Conservation (phyloP, 2,888 invertebrate genomes). For the Tipula confusa region DNA sequence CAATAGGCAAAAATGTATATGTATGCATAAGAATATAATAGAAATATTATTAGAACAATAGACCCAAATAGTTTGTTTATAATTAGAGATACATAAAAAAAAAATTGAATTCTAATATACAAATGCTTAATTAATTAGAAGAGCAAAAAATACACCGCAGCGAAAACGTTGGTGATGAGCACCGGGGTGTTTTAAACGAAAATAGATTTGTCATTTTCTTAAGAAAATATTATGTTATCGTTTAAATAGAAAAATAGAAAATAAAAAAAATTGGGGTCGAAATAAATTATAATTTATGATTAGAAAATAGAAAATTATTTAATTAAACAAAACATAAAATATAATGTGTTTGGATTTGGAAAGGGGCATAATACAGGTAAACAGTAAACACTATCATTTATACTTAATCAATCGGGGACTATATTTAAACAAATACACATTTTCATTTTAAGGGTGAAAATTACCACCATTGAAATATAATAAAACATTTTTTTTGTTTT, state of each 20-base stretch:
- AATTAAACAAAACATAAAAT: neutral
- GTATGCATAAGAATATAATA: neutral
- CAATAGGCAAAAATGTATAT: neutral
- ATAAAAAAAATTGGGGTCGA: neutral
- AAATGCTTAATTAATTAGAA: neutral
- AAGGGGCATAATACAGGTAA: neutral
- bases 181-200: neutral
- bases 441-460: neutral
- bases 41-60: neutral
- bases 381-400: constrained; percentile 20
- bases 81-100: neutral
- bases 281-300: neutral
- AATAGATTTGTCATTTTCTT: constrained; percentile 25
- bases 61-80: neutral
- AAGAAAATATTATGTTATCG: neutral
- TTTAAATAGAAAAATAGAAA: neutral
- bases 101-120: neutral
- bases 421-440: neutral
- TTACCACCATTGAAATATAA: neutral
- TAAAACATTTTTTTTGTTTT: neutral
- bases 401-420: constrained; percentile 3
- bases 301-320: neutral
- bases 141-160: neutral
- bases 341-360: neutral
- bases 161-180: neutral